Percentiles rank a stretch among this genome's conserved stretches.
phyloP scores from a whole-genome alignment of 2,113 vertebrate species.

The Serilophus lunatus region DNA sequence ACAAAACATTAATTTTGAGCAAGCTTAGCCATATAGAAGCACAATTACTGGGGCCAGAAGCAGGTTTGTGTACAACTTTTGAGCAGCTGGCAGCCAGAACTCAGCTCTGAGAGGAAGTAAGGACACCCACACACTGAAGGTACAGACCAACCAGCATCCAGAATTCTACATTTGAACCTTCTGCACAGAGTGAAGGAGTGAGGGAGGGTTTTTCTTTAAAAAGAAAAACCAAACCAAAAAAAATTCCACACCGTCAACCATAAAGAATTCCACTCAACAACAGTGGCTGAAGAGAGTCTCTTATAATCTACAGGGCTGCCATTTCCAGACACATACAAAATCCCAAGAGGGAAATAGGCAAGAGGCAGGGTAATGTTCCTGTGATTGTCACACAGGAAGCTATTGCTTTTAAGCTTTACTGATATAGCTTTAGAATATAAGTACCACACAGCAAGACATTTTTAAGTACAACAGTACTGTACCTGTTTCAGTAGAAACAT shows the following conservation, averaged over 20 bases:
- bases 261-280: background rate
- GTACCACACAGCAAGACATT: background rate
- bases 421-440: background rate
- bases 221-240: background rate
- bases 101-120: background rate
- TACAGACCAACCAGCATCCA: background rate
- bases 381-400: background rate
- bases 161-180: background rate
- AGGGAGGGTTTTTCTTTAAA: no score
- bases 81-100: background rate
- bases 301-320: background rate
- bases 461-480: background rate
- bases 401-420: background rate
- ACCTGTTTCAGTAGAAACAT: slow-evolving; percentile 86
- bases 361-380: background rate
- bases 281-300: background rate
- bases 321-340: background rate
- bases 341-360: background rate
- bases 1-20: background rate
- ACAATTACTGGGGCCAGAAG: background rate
- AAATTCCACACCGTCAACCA: background rate
- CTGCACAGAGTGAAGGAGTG: background rate
- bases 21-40: background rate
- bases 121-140: background rate
- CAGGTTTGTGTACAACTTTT: background rate